Evolutionary conservation across 2,113 vertebrate species (phyloP), one percentile per base, ranked within the genome.

Genomic region (Scophthalmus maximus): DNA sequence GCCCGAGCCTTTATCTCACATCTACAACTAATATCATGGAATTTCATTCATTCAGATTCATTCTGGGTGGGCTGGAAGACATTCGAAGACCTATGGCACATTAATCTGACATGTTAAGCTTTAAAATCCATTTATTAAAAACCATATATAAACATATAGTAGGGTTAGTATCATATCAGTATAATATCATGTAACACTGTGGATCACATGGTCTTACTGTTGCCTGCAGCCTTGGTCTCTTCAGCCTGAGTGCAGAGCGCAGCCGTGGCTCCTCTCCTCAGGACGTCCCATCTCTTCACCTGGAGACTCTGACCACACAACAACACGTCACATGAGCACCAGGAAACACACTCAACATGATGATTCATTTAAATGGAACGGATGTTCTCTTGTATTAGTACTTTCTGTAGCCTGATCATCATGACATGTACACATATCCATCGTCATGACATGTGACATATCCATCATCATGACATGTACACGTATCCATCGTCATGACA

Each of bases 221-320:
- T 88, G 50, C 57, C 77, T 18, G 84, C 20, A 55, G 76, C 63
- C 88, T 94, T 92, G 36, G 87, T 72, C 44, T 87, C 90, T 26
- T 79, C 85, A 9, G 86, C 70, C 68, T 90, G 83, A 26, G 90
- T 91, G 76, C 92, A 93, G 51, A 95, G 72, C 22, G 68, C 47
- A n/a, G 80, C 79, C 3, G 84, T 60, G 1, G 92, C 46, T 14
- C 70, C 69, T 8, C 76, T 76, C 81, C 71, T 91, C 80, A 85
- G 80, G 66, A 89, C 11, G 1, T 68, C 74, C 46, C 50, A 91
- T 79, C 69, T 80, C 64, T 93, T 91, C 57, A 86, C 75, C 60
- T 84, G 85, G 57, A 91, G 23, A 79, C 75, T 74, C 94, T 95
- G 79, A n/a, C n/a, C n/a, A n/a, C 17, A 59, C 51, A 75, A 56